phyloP scores from a whole-genome alignment of 2,888 invertebrate species.

The Aphidius colemani region DNA sequence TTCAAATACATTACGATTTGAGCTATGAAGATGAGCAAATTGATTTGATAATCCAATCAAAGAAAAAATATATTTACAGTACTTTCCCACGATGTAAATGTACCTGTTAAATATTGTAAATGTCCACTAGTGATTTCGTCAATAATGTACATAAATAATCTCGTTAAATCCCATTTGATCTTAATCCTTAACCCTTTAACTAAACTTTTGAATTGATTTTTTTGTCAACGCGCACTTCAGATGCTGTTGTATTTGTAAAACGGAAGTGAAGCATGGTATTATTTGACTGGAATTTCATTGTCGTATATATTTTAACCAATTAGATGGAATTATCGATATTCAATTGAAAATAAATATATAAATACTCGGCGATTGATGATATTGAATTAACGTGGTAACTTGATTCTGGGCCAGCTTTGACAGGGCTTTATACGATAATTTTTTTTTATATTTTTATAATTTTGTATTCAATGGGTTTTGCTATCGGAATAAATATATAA shows the following conservation, averaged over 20 bases:
- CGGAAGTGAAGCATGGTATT: slow-evolving; percentile 16
- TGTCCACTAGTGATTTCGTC: slow-evolving; percentile 7
- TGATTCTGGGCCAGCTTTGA: too few relatives aligned
- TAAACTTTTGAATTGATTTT: slow-evolving; percentile 24
- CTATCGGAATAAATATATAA: too few relatives aligned
- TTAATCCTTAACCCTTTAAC: slow-evolving; percentile 24
- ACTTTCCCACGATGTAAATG: slow-evolving; percentile 11
- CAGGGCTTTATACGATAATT: too few relatives aligned
- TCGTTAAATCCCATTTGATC: slow-evolving; percentile 34
- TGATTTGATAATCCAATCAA: not conserved
- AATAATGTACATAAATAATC: slow-evolving; percentile 28
- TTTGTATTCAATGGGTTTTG: too few relatives aligned
- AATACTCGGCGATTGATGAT: too few relatives aligned
- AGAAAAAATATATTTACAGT: slow-evolving; percentile 3
- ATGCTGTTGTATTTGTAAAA: not conserved
- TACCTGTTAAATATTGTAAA: slow-evolving; percentile 25
- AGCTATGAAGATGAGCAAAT: not conserved
- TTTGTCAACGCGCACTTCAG: not conserved
- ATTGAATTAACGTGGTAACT: too few relatives aligned
- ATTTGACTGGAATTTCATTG: slow-evolving; percentile 18
- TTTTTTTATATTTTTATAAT: too few relatives aligned
- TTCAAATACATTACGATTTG: not conserved
- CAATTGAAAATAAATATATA: slow-evolving; percentile 1
- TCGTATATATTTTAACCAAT: slow-evolving; percentile 33
- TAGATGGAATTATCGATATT: slow-evolving; percentile 34